phyloP scores from a whole-genome alignment of 2,797 vertebrate species.

The Ctenochaetus hawaiiensis region DNA sequence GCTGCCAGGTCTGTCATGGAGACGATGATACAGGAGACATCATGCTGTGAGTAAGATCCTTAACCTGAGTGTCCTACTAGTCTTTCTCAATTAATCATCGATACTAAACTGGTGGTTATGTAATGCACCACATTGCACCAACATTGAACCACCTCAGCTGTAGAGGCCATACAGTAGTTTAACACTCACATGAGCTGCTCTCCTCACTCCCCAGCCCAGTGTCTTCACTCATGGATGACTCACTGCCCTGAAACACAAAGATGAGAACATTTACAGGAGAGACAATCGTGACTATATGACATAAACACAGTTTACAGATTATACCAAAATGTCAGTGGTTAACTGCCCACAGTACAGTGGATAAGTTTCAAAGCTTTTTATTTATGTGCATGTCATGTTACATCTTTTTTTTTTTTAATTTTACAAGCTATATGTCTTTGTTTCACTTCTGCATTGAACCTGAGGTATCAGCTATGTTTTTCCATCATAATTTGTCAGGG shows the following conservation, averaged over 20 bases:
- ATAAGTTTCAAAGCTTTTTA: not conserved
- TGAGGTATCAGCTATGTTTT: not conserved
- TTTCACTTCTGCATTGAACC: not conserved
- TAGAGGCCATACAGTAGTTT: not conserved
- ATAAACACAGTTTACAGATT: not conserved
- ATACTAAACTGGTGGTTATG: not conserved
- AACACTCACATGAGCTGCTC: slow-evolving; percentile 77
- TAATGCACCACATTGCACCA: not conserved
- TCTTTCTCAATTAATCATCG: not conserved
- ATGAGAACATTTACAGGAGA: not conserved
- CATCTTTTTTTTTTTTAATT: not conserved
- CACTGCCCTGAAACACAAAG: slow-evolving; percentile 79
- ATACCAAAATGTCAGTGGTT: not conserved
- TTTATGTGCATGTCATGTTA: too few relatives aligned
- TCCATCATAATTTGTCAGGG: not conserved
- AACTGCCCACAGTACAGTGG: not conserved
- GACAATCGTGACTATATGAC: not conserved
- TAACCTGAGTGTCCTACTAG: not conserved
- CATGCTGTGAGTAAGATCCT: not conserved
- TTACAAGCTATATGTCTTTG: not conserved
- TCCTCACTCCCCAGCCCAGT: slow-evolving; percentile 87
- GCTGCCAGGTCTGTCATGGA: slow-evolving; percentile 78
- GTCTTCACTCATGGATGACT: slow-evolving; percentile 87
- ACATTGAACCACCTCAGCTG: not conserved
- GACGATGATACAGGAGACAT: not conserved